These are phyloP conservation scores for Oncorhynchus mykiss DNA, from an alignment of 2,113 vertebrate species.

Conservation along the genomic window DNA sequence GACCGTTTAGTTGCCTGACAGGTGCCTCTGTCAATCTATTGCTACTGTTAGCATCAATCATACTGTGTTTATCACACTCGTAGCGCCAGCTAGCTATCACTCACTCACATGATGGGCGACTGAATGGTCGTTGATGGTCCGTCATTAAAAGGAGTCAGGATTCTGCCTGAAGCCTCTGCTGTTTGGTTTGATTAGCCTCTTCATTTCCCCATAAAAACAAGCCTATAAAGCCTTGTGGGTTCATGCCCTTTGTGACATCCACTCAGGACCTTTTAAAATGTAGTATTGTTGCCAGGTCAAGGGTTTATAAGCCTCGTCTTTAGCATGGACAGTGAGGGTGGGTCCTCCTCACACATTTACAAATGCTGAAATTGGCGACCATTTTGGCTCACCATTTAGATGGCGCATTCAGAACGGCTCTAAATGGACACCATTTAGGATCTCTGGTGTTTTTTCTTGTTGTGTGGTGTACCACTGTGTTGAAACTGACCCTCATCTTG, in stretches of 20 bases:
- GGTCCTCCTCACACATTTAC: background rate
- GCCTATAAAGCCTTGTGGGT: slow-evolving; percentile 6
- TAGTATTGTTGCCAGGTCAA: slow-evolving; percentile 32
- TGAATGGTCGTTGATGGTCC: background rate
- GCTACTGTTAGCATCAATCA: background rate
- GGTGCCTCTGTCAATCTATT: slow-evolving; percentile 39
- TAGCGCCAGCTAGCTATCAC: background rate
- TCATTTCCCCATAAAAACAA: slow-evolving; percentile 6
- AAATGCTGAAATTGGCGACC: too few species aligned
- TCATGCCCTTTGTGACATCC: background rate
- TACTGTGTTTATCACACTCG: background rate
- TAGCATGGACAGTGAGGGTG: slow-evolving; percentile 8
- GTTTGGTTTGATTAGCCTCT: background rate
- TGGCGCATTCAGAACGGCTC: background rate
- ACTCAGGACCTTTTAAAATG: slow-evolving; percentile 16
- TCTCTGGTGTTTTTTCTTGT: background rate
- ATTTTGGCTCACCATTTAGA: background rate
- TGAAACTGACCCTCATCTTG: background rate
- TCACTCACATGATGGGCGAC: slow-evolving; percentile 1
- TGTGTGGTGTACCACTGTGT: background rate
- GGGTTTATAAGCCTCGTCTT: slow-evolving; percentile 20
- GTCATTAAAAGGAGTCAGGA: background rate
- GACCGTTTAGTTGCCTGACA: slow-evolving; percentile 1
- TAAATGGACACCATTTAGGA: slow-evolving; percentile 4
- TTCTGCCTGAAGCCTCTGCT: background rate